Percentiles rank a stretch among this genome's conserved stretches.
Evolutionary conservation across 2,113 vertebrate species (phyloP).

Genomic region (Monarcha castaneiventris): DNA sequence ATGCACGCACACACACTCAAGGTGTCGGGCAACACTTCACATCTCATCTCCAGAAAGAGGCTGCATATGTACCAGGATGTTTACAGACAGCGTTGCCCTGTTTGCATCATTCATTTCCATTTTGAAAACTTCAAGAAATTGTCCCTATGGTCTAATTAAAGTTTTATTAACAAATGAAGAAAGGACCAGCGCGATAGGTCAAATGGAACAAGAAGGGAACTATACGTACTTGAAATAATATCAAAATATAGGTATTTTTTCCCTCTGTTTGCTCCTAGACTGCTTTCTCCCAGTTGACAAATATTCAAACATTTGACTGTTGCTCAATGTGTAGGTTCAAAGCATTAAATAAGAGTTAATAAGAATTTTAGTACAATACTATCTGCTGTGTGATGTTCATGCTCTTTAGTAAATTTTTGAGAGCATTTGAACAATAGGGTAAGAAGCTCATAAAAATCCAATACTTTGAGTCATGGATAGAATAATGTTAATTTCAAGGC

Average conservation of each 20-base stretch:
- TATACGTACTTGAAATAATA: not conserved
- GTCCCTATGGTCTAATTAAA: not conserved
- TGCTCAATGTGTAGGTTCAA: not conserved
- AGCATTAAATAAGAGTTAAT: not conserved
- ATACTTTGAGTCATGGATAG: not conserved
- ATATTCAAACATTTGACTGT: not conserved
- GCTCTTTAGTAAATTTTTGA: not conserved
- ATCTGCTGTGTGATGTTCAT: not conserved
- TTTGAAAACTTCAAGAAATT: not conserved
- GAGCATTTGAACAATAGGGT: not conserved
- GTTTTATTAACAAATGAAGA: not conserved
- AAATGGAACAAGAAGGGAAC: not conserved
- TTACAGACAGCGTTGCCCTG: not conserved
- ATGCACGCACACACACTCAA: not conserved
- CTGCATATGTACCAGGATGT: not conserved
- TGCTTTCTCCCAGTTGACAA: not conserved
- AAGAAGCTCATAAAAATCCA: not conserved
- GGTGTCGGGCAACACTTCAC: not conserved
- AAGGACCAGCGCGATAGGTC: fast-evolving
- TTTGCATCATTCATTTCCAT: not conserved
- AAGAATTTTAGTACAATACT: not conserved
- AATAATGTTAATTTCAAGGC: not conserved
- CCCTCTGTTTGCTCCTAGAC: not conserved
- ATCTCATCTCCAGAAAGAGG: not conserved
- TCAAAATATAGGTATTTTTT: not conserved